Conservation (phyloP, 2,113 vertebrate species). For the Podarcis raffonei region DNA sequence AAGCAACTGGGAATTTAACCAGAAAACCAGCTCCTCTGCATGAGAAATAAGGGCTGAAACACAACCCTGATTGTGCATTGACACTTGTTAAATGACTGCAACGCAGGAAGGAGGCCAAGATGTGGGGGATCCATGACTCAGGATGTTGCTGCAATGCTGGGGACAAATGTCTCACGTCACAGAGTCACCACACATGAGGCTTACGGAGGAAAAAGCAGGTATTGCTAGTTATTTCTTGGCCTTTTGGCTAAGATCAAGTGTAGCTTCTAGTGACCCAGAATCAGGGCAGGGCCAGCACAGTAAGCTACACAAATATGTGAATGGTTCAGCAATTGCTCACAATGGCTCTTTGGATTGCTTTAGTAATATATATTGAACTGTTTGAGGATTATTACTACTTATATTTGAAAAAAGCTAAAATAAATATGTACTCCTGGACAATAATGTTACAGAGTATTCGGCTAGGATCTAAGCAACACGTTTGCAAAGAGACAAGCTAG, state of each 20-base stretch:
- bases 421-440: slow-evolving; percentile 24
- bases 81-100: neutral
- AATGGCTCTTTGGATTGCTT: neutral
- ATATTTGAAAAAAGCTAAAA: no score
- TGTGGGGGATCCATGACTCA: accelerated
- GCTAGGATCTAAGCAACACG: neutral
- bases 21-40: neutral
- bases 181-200: neutral
- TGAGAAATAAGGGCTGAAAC: slow-evolving; percentile 12
- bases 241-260: no score
- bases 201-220: neutral
- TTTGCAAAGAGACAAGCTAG: neutral
- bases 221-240: neutral
- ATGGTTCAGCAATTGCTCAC: neutral
- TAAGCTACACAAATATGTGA: neutral
- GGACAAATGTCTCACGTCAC: neutral
- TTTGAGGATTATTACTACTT: neutral
- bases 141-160: neutral
- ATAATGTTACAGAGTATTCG: neutral
- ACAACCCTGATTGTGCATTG: accelerated
- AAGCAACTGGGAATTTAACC: neutral
- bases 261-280: neutral
- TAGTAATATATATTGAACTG: slow-evolving; percentile 3
- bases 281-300: neutral
- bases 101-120: neutral